Percentiles rank a stretch among this genome's conserved stretches.
Evolutionary conservation across 2,888 invertebrate genomes (phyloP).

Genomic region (Cryptophagus acutangulus): DNA sequence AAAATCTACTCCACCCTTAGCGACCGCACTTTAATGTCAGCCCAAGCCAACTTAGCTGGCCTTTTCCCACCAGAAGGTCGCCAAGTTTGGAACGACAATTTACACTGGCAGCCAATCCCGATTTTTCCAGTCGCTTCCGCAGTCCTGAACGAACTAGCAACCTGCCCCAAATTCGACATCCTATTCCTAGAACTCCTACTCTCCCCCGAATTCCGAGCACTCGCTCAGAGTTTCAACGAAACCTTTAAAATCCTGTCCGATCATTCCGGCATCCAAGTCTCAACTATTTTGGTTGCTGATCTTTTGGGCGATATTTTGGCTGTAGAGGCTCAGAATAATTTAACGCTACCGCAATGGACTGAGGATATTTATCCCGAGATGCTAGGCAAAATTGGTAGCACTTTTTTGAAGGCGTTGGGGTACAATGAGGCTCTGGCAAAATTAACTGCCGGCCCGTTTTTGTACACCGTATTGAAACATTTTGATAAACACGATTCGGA

Average conservation of each 20-base stretch:
- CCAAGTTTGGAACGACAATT: conserved; percentile 63
- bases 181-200: no score
- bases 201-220: no score
- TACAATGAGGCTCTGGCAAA: conserved; percentile 55
- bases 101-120: no score
- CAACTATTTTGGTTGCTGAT: no score
- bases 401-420: conserved; percentile 54
- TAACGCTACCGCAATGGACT: conserved; percentile 36
- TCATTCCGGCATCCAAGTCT: no score
- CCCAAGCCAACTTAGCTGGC: conserved; percentile 74
- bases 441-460: conserved; percentile 56
- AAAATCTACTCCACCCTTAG: conserved; percentile 73
- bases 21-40: conserved; percentile 87
- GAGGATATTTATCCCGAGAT: conserved; percentile 54
- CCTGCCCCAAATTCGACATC: no score
- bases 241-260: no score
- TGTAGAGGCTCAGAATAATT: conserved; percentile 62
- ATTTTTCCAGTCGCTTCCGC: no score
- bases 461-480: conserved; percentile 61
- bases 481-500: no score
- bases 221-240: no score
- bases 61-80: conserved; percentile 60
- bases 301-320: conserved; percentile 57
- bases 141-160: no score
- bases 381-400: conserved; percentile 55